A percentile compares a stretch with the other conserved stretches of the same genome.
Conservation (phyloP, 2,113 vertebrate species). For the Taxidea taxus region DNA sequence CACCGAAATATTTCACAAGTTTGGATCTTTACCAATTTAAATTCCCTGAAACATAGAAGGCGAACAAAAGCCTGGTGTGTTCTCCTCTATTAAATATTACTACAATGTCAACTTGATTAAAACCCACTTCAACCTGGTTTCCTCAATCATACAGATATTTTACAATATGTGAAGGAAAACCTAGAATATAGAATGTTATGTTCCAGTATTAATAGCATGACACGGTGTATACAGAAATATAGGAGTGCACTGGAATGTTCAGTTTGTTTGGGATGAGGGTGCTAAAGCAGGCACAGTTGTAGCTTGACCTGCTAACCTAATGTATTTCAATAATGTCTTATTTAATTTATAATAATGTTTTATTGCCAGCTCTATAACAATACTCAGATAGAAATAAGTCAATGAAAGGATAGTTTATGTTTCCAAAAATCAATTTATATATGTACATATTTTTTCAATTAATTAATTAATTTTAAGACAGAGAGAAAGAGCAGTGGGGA, state of each 20-base stretch:
- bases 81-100: neutral
- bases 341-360: neutral
- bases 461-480: neutral
- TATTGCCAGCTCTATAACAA: neutral
- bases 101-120: neutral
- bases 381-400: neutral
- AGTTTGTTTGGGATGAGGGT: too few relatives aligned
- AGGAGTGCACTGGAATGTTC: too few relatives aligned
- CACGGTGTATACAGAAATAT: rapidly evolving
- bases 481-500: neutral
- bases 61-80: neutral
- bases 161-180: neutral
- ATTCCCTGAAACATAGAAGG: neutral
- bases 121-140: neutral
- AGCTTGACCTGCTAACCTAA: neutral
- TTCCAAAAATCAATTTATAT: neutral
- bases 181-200: neutral
- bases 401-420: neutral
- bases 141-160: neutral
- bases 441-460: neutral
- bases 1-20: neutral
- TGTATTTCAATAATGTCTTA: neutral
- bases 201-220: neutral
- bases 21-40: neutral
- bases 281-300: rapidly evolving